Evolutionary conservation across 1,140 invertebrate species (phyloP).

Genomic region (Arion vulgaris): DNA sequence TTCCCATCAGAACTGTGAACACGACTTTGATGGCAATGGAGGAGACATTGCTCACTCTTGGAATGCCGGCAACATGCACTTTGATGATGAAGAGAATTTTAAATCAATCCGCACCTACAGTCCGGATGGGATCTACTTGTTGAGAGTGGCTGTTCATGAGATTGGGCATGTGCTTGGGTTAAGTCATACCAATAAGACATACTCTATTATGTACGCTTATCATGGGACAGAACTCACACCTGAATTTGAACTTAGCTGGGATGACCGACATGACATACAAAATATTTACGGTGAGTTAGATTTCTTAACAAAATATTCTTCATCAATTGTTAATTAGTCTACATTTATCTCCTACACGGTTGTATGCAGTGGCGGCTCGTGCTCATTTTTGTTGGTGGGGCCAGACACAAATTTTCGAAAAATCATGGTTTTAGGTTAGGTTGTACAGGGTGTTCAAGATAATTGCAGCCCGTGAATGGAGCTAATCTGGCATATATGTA

Average conservation of each 20-base stretch:
- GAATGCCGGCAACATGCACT: conserved; percentile 72
- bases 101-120: conserved; percentile 62
- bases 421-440: no score
- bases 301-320: no score
- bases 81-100: conserved; percentile 74
- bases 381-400: no score
- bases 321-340: no score
- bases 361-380: no score
- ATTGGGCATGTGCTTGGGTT: conserved; percentile 74
- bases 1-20: conserved; percentile 71
- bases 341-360: no score
- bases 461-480: no score
- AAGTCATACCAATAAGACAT: conserved; percentile 66
- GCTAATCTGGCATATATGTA: no score
- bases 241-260: conserved; percentile 71
- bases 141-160: conserved; percentile 73
- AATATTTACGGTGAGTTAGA: conserved; percentile 69
- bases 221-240: conserved; percentile 51
- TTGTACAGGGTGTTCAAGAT: no score
- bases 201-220: conserved; percentile 75
- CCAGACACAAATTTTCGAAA: no score
- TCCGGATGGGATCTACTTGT: conserved; percentile 60
- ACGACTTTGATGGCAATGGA: conserved; percentile 73
- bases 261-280: conserved; percentile 71
- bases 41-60: conserved; percentile 74